Conservation (phyloP, 2,113 vertebrate genomes). For the Dipodomys merriami region DNA sequence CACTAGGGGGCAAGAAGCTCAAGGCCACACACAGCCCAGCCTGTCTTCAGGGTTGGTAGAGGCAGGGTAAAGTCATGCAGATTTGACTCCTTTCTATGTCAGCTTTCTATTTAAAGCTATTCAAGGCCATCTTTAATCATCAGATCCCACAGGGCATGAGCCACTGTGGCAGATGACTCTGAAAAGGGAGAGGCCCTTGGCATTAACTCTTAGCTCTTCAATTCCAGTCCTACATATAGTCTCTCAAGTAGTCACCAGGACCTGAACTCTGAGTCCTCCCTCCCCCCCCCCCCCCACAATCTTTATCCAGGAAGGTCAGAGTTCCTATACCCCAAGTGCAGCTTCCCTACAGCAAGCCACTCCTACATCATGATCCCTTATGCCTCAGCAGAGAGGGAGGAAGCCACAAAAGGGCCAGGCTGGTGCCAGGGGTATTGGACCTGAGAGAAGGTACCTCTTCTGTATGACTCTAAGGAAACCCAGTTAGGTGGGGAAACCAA, state of each 20-base stretch:
- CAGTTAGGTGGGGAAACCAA: not conserved
- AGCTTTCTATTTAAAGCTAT: constrained; percentile 63
- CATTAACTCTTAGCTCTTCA: not conserved
- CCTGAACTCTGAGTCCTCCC: not conserved
- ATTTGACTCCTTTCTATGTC: not conserved
- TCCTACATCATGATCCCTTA: not conserved
- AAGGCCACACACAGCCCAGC: not conserved
- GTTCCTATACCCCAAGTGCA: not conserved
- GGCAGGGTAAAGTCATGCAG: not conserved
- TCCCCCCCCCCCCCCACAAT: no score
- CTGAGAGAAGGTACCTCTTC: not conserved
- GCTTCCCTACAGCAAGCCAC: not conserved
- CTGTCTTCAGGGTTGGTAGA: not conserved
- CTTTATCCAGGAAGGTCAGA: not conserved
- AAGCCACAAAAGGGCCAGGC: not conserved
- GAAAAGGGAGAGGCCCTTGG: not conserved
- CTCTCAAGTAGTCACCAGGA: not conserved
- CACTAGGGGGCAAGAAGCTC: constrained; percentile 58
- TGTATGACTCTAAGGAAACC: not conserved
- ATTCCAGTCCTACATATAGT: not conserved
- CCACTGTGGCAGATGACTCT: not conserved
- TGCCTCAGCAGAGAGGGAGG: not conserved
- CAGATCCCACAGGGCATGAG: not conserved
- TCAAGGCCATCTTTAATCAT: not conserved
- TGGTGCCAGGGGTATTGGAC: not conserved